These are phyloP conservation scores for Gisinianus flammeolus DNA, from an alignment of 2,888 invertebrate species.

Conservation along the genomic window DNA sequence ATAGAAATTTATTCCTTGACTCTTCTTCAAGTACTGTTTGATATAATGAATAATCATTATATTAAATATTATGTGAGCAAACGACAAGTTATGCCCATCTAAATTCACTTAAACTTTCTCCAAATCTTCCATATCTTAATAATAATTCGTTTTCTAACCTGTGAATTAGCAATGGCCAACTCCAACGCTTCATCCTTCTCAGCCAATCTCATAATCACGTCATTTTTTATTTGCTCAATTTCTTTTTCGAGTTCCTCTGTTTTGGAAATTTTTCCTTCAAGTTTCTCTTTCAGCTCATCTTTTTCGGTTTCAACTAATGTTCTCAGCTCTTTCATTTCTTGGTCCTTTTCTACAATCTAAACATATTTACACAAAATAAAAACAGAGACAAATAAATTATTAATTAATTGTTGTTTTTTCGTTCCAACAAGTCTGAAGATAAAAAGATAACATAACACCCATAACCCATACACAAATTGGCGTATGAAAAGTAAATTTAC, in stretches of 20 bases:
- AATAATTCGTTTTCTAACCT: neutral
- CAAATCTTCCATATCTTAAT: slow-evolving; percentile 9
- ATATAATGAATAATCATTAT: neutral
- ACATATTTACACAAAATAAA: neutral
- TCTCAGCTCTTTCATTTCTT: neutral
- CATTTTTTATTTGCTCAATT: neutral
- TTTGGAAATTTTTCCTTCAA: neutral
- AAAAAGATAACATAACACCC: too few relatives aligned
- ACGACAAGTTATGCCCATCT: neutral
- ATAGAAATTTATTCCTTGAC: too few relatives aligned
- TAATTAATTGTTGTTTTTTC: too few relatives aligned
- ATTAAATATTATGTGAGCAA: neutral
- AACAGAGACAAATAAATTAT: neutral
- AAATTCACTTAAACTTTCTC: neutral
- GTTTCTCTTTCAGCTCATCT: neutral
- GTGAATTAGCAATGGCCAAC: neutral
- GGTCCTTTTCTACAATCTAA: neutral
- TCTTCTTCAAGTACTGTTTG: neutral
- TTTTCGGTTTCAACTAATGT: too few relatives aligned
- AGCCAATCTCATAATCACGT: neutral
- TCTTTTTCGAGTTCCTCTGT: neutral
- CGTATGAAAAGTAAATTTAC: neutral
- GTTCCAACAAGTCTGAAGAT: too few relatives aligned
- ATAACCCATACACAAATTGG: too few relatives aligned
- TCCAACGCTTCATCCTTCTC: slow-evolving; percentile 2